phyloP scores from a whole-genome alignment of 2,113 vertebrate genomes.

The Genyomyrus donnyi region DNA sequence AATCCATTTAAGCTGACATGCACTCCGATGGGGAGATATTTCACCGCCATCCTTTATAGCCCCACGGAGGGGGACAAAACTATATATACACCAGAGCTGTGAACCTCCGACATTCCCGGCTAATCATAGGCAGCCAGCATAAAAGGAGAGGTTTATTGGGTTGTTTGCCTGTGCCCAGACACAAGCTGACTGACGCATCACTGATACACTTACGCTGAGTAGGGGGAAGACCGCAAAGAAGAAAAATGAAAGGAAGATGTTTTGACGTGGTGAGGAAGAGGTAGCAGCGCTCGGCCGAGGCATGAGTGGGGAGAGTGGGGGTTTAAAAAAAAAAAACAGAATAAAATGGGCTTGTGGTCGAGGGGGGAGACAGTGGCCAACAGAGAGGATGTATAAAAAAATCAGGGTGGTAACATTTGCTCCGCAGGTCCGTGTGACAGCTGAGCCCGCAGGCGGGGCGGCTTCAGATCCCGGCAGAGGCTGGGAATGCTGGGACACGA shows the following conservation, averaged over 20 bases:
- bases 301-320: background rate
- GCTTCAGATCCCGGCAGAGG: background rate
- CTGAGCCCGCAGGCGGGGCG: background rate
- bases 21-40: constrained; percentile 34
- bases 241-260: background rate
- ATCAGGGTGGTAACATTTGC: background rate
- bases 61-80: constrained; percentile 57
- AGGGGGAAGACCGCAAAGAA: constrained; percentile 8
- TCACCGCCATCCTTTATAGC: constrained; percentile 48
- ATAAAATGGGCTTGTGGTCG: constrained; percentile 19
- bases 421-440: background rate
- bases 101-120: constrained; percentile 46
- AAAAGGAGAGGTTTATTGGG: constrained; percentile 41
- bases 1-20: constrained; percentile 58
- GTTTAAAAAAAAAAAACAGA: background rate
- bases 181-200: constrained; percentile 31
- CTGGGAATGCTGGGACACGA: background rate
- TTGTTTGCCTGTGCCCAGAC: constrained; percentile 33
- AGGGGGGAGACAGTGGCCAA: background rate
- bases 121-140: constrained; percentile 42
- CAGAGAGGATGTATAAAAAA: background rate
- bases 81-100: constrained; percentile 40
- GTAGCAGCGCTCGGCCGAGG: constrained; percentile 7
- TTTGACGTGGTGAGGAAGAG: background rate
- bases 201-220: background rate